Evolutionary conservation across 2,888 invertebrate species (phyloP).

Genomic region (Epirrita christyi): DNA sequence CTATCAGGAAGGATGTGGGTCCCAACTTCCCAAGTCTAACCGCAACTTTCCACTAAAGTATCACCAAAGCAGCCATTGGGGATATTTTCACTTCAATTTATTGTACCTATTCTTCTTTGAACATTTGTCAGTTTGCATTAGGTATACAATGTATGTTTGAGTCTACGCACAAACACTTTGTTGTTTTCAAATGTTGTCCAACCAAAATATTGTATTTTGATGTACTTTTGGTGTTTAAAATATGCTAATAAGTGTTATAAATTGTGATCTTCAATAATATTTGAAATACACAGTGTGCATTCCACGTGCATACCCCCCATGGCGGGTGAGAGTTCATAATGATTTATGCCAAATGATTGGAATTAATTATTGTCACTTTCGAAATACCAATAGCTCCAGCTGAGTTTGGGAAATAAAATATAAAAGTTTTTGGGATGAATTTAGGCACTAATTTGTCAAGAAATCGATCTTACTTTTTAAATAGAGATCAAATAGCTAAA

Average conservation of each 20-base stretch:
- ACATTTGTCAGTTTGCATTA: too few relatives aligned
- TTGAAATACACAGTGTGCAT: conserved; percentile 15
- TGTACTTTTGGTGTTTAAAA: neutral
- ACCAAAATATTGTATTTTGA: neutral
- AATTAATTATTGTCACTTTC: conserved; percentile 17
- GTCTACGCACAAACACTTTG: neutral
- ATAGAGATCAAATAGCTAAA: too few relatives aligned
- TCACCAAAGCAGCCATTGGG: too few relatives aligned
- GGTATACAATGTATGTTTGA: too few relatives aligned
- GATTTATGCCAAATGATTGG: conserved; percentile 17
- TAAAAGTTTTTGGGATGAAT: neutral
- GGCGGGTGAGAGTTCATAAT: conserved; percentile 12
- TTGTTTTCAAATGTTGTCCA: neutral
- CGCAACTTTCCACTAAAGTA: too few relatives aligned
- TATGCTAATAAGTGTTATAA: conserved; percentile 14
- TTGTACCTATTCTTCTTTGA: too few relatives aligned
- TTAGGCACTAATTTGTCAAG: neutral
- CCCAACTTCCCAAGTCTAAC: too few relatives aligned
- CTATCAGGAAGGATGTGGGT: too few relatives aligned
- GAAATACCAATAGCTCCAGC: conserved; percentile 3
- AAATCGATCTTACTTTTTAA: neutral
- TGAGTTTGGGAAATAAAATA: neutral
- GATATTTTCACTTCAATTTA: too few relatives aligned
- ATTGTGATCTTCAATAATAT: conserved; percentile 18
- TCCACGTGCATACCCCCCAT: conserved; percentile 8